phyloP scores from a whole-genome alignment of 2,797 vertebrate genomes.

The Rachycentron canadum region DNA sequence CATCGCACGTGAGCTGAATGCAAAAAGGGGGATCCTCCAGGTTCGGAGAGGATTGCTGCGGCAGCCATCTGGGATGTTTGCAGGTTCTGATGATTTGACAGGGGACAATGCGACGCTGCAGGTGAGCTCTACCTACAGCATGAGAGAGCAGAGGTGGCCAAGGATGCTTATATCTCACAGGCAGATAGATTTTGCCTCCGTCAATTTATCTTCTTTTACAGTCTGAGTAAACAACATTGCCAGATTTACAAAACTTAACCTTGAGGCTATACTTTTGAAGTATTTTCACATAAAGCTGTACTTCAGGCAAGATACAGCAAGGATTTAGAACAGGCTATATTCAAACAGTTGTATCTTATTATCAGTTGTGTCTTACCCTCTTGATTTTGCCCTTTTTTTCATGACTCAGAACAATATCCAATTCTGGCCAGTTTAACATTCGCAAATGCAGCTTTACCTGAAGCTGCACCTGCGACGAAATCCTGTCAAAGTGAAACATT shows the following conservation, averaged over 20 bases:
- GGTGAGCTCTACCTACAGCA: slow-evolving; percentile 35
- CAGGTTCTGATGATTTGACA: slow-evolving; percentile 50
- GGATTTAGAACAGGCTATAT: slow-evolving; percentile 2
- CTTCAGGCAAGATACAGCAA: slow-evolving; percentile 9
- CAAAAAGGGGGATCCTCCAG: slow-evolving; percentile 39
- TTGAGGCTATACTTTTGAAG: slow-evolving; percentile 30
- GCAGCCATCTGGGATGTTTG: slow-evolving; percentile 40
- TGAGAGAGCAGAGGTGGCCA: slow-evolving; percentile 23
- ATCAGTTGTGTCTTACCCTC: not conserved
- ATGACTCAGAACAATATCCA: slow-evolving; percentile 4
- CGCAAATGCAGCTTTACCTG: slow-evolving; percentile 8
- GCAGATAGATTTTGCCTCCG: slow-evolving; percentile 18
- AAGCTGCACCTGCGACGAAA: slow-evolving; percentile 9
- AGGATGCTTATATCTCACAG: slow-evolving; percentile 29
- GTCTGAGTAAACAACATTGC: slow-evolving; percentile 35
- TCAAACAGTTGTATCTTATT: not conserved
- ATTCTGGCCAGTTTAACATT: slow-evolving; percentile 6
- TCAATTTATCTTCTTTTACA: slow-evolving; percentile 14
- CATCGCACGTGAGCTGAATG: slow-evolving; percentile 57
- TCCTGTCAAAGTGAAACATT: slow-evolving; percentile 16
- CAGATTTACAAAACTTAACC: slow-evolving; percentile 33
- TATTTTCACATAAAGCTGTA: slow-evolving; percentile 31
- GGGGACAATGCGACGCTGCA: slow-evolving; percentile 13
- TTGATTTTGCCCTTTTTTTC: not conserved
- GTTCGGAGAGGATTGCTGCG: slow-evolving; percentile 7